Evolutionary conservation across 2,113 vertebrate species (phyloP).

Genomic region (Heterotilapia buettikoferi): DNA sequence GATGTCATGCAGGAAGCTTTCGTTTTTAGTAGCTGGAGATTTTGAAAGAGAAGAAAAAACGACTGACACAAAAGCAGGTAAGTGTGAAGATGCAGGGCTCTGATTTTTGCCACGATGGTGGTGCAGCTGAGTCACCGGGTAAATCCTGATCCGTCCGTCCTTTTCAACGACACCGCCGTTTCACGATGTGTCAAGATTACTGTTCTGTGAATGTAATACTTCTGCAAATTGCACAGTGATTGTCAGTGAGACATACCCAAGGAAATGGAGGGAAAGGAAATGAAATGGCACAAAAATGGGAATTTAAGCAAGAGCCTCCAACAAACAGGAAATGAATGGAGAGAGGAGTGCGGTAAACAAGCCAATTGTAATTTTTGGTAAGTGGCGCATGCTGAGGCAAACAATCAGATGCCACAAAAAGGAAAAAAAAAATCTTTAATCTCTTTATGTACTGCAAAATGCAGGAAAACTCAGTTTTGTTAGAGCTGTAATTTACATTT

Average conservation of each 20-base stretch:
- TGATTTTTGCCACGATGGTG: neutral
- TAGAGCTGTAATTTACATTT: neutral
- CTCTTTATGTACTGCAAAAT: neutral
- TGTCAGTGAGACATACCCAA: neutral
- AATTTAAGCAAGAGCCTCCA: neutral
- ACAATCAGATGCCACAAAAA: neutral
- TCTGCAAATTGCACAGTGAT: neutral
- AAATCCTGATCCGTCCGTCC: neutral
- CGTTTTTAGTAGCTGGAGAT: neutral
- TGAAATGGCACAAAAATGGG: neutral
- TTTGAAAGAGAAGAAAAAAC: neutral
- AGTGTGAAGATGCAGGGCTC: neutral
- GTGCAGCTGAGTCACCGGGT: neutral
- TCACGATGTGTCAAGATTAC: neutral
- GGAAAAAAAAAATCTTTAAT: neutral
- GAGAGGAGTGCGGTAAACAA: neutral
- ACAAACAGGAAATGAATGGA: neutral
- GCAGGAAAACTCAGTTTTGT: neutral
- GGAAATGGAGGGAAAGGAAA: neutral
- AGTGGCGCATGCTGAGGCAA: neutral
- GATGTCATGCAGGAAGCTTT: neutral
- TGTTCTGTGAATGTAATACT: neutral
- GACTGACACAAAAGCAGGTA: neutral
- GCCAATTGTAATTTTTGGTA: neutral
- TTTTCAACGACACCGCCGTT: neutral